Evolutionary conservation across 2,888 invertebrate species (phyloP), one percentile per base, ranked within the genome.

Genomic region (Cheilosia variabilis): DNA sequence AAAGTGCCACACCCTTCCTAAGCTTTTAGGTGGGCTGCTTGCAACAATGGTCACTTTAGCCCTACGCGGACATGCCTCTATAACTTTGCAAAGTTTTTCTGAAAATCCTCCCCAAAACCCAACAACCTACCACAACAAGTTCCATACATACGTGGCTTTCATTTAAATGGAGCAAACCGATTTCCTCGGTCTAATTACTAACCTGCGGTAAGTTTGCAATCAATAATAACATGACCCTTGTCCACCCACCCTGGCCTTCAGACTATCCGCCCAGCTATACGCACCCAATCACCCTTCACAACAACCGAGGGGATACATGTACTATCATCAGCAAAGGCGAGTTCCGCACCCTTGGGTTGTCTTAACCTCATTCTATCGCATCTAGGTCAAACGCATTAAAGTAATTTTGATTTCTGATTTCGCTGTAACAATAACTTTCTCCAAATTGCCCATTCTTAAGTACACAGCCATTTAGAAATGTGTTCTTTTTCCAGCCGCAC

Each of bases 361-460:
- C 55, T 55, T 57, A 57, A 57, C 65, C 55, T 22, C 50, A 31
- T 66, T 24, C 57, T 7, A 37, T 34, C 47, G 15, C n/a, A 71
- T 71, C 55, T 63, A 62, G 69, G 78, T 78, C 69, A 69, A 78
- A 78, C 62, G 55, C 63, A 78, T 78, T 78, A 78, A 60, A 62
- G 62, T 43, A 41, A 69, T 63, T 78, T 63, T 63, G 63, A 57
- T 62, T 63, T 41, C 45, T 15, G 37, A 63, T 63, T 47, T 57
- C 78, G 47, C 17, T 3, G 34, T 47, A 19, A 47, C 52, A 6
- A 27, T 6, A 17, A 71, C 37, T 50, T 50, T 50, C 17, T 37
- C 37, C 13, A 34, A 22, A 17, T 24, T 3, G 15, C 52, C 13
- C 6, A 52, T 5, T 24, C 15, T 52, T 13, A 52, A 6, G 9